These are phyloP conservation scores for Diadromus collaris DNA, from an alignment of 2,888 invertebrate species.

Conservation along the genomic window DNA sequence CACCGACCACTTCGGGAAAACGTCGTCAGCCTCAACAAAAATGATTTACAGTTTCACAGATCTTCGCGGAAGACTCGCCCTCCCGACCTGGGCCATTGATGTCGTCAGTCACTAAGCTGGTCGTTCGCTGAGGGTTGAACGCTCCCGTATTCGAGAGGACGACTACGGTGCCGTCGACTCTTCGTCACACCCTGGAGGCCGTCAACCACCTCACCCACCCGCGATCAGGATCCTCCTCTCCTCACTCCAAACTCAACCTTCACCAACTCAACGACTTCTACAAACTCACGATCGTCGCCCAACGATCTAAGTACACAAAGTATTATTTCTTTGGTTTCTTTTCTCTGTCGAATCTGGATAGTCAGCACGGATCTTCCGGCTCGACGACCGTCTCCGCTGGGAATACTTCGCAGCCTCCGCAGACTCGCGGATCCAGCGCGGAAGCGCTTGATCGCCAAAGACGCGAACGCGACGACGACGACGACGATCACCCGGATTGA, in stretches of 20 bases:
- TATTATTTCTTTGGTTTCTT: too few relatives aligned
- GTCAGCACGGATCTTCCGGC: too few relatives aligned
- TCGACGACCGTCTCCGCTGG: too few relatives aligned
- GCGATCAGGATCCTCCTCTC: too few relatives aligned
- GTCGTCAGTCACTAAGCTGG: neutral
- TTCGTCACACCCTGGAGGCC: neutral
- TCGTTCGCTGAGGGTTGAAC: neutral
- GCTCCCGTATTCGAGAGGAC: neutral
- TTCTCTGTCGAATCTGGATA: too few relatives aligned
- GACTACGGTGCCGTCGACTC: neutral
- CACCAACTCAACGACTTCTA: neutral
- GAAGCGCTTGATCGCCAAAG: neutral
- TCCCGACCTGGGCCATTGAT: neutral
- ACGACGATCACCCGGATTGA: neutral
- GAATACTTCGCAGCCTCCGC: too few relatives aligned
- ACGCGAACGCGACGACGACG: neutral
- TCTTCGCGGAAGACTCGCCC: neutral
- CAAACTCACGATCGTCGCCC: neutral
- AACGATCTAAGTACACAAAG: neutral
- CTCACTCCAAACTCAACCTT: neutral
- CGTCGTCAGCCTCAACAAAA: neutral
- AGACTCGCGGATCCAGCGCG: neutral
- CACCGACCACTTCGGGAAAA: neutral
- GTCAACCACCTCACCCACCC: too few relatives aligned
- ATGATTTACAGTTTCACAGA: neutral